Evolutionary conservation across 2,113 vertebrate species (phyloP).

Genomic region (Chloebia gouldiae): DNA sequence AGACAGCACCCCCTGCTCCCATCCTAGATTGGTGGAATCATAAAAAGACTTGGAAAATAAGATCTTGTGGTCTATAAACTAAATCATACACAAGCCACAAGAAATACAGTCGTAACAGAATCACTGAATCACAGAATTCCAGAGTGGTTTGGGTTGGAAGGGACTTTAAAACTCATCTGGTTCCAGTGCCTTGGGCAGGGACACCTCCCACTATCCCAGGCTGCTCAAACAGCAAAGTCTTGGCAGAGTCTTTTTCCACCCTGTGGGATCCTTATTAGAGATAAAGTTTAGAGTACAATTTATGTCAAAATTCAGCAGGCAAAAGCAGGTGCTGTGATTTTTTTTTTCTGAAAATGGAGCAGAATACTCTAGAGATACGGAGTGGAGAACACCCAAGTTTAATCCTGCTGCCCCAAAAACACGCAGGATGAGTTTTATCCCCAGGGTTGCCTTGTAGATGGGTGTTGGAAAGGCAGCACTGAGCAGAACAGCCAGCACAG

Average conservation of each 20-base stretch:
- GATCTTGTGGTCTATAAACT: background rate
- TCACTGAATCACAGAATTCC: background rate
- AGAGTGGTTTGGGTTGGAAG: background rate
- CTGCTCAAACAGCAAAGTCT: rapidly evolving
- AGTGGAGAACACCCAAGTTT: background rate
- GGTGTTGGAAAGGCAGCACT: background rate
- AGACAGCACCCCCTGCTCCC: background rate
- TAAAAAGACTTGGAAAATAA: background rate
- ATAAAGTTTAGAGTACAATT: background rate
- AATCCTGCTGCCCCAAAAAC: background rate
- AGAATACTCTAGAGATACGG: background rate
- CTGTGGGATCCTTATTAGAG: background rate
- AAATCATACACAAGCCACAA: background rate
- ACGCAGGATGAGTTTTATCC: background rate
- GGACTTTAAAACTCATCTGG: background rate
- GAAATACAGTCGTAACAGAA: background rate
- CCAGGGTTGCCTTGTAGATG: background rate
- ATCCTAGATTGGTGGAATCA: background rate
- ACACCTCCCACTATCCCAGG: background rate
- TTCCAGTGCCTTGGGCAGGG: background rate
- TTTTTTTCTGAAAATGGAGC: rapidly evolving
- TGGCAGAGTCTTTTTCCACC: background rate
- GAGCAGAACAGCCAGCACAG: background rate
- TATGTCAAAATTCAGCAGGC: background rate
- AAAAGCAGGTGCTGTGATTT: background rate